Percentiles rank a stretch among this genome's conserved stretches.
These are phyloP conservation scores for Eilema depressum DNA, from an alignment of 2,888 invertebrate genomes.

Conservation along the genomic window DNA sequence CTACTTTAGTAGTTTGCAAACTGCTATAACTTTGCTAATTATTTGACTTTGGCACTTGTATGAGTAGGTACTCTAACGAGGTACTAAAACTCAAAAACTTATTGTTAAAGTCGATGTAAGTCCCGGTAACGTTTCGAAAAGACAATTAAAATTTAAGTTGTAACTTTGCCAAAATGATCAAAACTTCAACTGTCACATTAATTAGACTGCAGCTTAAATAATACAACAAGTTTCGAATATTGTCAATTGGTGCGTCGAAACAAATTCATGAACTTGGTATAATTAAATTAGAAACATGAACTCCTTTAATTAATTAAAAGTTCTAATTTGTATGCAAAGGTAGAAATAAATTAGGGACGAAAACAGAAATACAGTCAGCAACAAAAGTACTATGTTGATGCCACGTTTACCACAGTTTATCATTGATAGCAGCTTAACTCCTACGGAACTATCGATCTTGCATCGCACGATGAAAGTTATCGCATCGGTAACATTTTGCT, in stretches of 20 bases:
- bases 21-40: neutral
- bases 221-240: slow-evolving; percentile 31
- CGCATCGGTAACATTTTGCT: neutral
- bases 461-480: neutral
- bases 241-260: slow-evolving; percentile 45
- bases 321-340: slow-evolving; percentile 57
- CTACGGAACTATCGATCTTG: neutral
- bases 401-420: too few relatives aligned
- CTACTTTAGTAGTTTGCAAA: neutral
- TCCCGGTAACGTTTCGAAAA: neutral
- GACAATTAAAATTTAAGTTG: slow-evolving; percentile 14
- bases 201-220: slow-evolving; percentile 30
- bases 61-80: neutral
- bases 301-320: slow-evolving; percentile 59
- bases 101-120: neutral
- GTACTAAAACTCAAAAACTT: slow-evolving; percentile 1
- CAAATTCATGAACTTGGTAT: slow-evolving; percentile 50
- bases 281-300: slow-evolving; percentile 57
- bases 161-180: slow-evolving; percentile 12
- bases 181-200: slow-evolving; percentile 23
- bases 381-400: neutral
- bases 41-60: neutral
- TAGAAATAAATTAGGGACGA: slow-evolving; percentile 38
- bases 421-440: neutral
- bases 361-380: slow-evolving; percentile 14